These are phyloP conservation scores for Enteromius argenteus DNA, from an alignment of 2,797 vertebrate genomes.

Conservation along the genomic window DNA sequence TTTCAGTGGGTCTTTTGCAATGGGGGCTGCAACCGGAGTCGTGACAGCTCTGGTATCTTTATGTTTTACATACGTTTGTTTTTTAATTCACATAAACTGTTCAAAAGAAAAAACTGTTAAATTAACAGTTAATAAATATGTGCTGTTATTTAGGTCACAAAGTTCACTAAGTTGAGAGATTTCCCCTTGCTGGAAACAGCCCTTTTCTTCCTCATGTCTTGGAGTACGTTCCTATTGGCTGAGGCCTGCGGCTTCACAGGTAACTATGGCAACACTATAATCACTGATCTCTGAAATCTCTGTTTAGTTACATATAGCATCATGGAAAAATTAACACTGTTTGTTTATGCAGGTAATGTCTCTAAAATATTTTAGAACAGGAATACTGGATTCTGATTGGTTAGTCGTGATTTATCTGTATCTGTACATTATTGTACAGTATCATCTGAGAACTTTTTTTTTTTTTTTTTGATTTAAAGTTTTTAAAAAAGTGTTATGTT, in stretches of 20 bases:
- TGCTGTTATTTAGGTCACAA: constrained; percentile 86
- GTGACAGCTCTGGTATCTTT: constrained; percentile 97
- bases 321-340: not conserved
- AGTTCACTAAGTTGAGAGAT: constrained; percentile 95
- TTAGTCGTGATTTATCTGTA: not conserved
- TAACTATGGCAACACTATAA: constrained; percentile 54
- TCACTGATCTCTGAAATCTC: not conserved
- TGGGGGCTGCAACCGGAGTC: constrained; percentile 93
- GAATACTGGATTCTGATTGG: not conserved
- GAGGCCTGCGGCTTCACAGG: constrained; percentile 97
- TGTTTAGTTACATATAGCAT: not conserved
- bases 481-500: not conserved
- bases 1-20: constrained; percentile 95
- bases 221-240: constrained; percentile 97
- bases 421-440: not conserved
- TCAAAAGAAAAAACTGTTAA: not conserved
- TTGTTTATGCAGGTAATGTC: not conserved
- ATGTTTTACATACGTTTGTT: too few species aligned
- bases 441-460: not conserved
- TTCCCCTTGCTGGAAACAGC: constrained; percentile 95
- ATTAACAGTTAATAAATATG: not conserved
- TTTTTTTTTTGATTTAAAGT: not conserved
- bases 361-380: not conserved
- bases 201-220: constrained; percentile 98
- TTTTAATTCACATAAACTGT: not conserved